Percentiles rank a stretch among this genome's conserved stretches.
These are phyloP conservation scores for Drosophila pullipes DNA, from an alignment of 2,888 invertebrate genomes.

Conservation along the genomic window DNA sequence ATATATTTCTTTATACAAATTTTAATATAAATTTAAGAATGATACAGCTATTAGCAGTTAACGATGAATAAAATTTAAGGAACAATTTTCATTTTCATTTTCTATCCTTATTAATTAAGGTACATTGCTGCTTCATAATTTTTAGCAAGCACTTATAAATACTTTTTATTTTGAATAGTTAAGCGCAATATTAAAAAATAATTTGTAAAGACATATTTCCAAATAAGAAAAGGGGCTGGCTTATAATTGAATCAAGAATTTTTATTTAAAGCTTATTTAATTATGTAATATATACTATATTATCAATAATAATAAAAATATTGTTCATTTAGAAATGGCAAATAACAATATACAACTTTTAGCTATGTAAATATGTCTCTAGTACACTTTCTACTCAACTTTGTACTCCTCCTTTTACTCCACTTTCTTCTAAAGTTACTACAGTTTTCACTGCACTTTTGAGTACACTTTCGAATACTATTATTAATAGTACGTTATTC, in stretches of 20 bases:
- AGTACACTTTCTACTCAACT: not conserved
- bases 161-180: not conserved
- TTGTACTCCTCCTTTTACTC: not conserved
- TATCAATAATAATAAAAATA: not conserved
- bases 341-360: not conserved
- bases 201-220: not conserved
- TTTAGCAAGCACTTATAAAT: not conserved
- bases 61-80: not conserved
- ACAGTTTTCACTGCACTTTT: not conserved
- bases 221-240: not conserved
- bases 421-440: not conserved
- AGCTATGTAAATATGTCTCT: not conserved
- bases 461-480: not conserved
- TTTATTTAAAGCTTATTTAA: not conserved
- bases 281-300: not conserved
- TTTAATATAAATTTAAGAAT: not conserved
- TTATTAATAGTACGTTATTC: not conserved
- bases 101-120: not conserved
- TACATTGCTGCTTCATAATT: not conserved
- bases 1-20: too few species aligned
- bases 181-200: too few species aligned
- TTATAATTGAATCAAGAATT: not conserved
- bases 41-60: not conserved
- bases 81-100: not conserved
- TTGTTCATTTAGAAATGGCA: not conserved